Evolutionary conservation across 2,888 invertebrate species (phyloP), one percentile per base, ranked within the genome.

Genomic region (Dolomedes plantarius): DNA sequence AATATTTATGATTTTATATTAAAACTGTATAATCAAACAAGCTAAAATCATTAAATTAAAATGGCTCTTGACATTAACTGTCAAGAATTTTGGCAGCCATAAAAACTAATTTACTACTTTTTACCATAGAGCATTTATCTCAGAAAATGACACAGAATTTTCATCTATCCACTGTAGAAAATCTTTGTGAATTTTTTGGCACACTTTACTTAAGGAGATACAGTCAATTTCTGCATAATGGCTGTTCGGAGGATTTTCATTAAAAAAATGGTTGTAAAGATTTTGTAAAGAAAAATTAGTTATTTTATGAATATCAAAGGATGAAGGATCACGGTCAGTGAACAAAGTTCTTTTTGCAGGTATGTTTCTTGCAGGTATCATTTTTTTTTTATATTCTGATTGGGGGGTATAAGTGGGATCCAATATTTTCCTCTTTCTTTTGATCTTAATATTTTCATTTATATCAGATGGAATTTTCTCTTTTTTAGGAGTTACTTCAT

Each of bases 221-320:
- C 77, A 77, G 19, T 88, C 88, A 11, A 86, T 74, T 77, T 88
- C 88, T 23, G 86, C 86, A 72, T 78, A 75, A 64, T 88, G 88
- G 41, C 81, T 78, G 3, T 69, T 27, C 1, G 68, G 65, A 11
- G 81, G 85, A 11, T 11, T 27, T 56, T 74, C 77, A 6, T 74
- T 73, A 68, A 88, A 86, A 39, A 77, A 86, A 69, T 86, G 41
- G 41, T 28, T 11, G 69, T 88, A 81, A 16, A 88, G 46, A 11
- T 86, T 88, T 62, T 72, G 67, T 32, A 87, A 73, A 13, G 86
- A 76, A 80, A 76, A 86, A 28, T 68, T 67, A 5, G 32, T 23
- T 19, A 67, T 67, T 29, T 31, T 32, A 28, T 67, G 16, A 9
- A 67, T 19, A n/a, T 67, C 28, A 13, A 67, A n/a, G 27, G 50